phyloP scores from a whole-genome alignment of 1,140 invertebrate genomes.

The Lasaia peninsularis region DNA sequence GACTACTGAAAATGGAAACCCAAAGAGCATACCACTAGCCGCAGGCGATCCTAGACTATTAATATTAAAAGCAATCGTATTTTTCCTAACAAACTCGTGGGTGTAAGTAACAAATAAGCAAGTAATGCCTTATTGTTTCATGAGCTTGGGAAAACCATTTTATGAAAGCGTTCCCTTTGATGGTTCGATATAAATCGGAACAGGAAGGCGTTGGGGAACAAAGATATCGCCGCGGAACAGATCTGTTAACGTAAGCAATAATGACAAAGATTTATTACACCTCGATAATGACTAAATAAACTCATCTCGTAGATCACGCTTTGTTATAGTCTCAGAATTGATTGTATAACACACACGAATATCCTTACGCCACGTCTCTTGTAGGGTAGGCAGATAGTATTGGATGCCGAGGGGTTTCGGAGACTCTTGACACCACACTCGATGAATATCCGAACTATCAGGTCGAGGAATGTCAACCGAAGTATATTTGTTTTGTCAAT shows the following conservation, averaged over 20 bases:
- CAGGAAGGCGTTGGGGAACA: conserved; percentile 28
- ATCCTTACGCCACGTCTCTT: too few relatives aligned
- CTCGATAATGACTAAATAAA: conserved; percentile 34
- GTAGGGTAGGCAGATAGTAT: too few relatives aligned
- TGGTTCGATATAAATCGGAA: conserved; percentile 41
- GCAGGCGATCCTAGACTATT: too few relatives aligned
- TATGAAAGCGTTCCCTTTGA: conserved; percentile 34
- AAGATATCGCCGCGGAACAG: conserved; percentile 38
- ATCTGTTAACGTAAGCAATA: conserved; percentile 40
- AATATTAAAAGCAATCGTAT: not conserved
- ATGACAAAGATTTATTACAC: conserved; percentile 58
- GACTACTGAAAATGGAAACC: too few relatives aligned
- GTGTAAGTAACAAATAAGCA: conserved; percentile 21
- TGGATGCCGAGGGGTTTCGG: too few relatives aligned
- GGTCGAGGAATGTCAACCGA: too few relatives aligned
- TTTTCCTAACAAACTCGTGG: conserved; percentile 19
- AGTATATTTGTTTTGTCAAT: too few relatives aligned
- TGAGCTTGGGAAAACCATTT: conserved; percentile 29
- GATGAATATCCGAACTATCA: too few relatives aligned
- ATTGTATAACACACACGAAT: too few relatives aligned
- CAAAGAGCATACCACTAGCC: too few relatives aligned
- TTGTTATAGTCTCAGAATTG: not conserved
- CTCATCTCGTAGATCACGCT: conserved; percentile 31
- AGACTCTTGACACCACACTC: too few relatives aligned
- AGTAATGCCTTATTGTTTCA: conserved; percentile 37